Conservation (phyloP, 1,140 invertebrate genomes). For the Drosophila melanogaster region Release_6_plus_ISO1_MT NT_033777.3:8331001-8331500, state of each 20-base stretch:
- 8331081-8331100: constrained; percentile 83
- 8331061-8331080: constrained; percentile 64
- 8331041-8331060: constrained; percentile 62
- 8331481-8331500: constrained; percentile 60
- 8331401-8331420: constrained; percentile 67
- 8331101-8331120: constrained; percentile 81
- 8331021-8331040: constrained; percentile 61
- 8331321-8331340: neutral
- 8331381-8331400: constrained; percentile 52
- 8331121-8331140: constrained; percentile 17
- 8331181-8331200: neutral
- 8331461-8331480: constrained; percentile 65
- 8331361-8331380: constrained; percentile 35
- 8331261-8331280: too few relatives aligned
- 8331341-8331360: neutral
- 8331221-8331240: neutral
- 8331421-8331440: constrained; percentile 49
- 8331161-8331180: constrained; percentile 45
- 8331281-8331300: too few relatives aligned
- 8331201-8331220: constrained; percentile 1
- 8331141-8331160: constrained; percentile 64
- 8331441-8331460: constrained; percentile 66
- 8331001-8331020: constrained; percentile 51
- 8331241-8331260: too few relatives aligned
- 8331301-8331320: neutral